Base-by-base conservation (phyloP, 1,140 invertebrate genomes). In the Meloidogyne floridensis region DNA sequence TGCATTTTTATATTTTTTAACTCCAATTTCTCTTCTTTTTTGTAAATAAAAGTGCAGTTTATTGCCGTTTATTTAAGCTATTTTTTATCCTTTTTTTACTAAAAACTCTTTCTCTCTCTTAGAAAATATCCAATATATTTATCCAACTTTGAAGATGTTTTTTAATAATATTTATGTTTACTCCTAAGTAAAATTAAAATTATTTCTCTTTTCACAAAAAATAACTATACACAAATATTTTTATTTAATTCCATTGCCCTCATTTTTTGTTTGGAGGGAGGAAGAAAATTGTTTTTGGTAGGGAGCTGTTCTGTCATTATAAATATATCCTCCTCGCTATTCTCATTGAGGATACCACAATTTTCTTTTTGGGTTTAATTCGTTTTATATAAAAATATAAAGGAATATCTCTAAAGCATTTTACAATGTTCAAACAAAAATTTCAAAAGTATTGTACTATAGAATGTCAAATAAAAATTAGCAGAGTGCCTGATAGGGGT, bases 111-210 rank as follows among this genome's bases (percentile, higher is more conserved):
- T n/a, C 59, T 8, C 5, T n/a, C 59, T 47, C 4, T 47, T 15
- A 6, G 4, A 8, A 47, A 65, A 65, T 65, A 65, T 65, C 15
- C 59, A n/a, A 65, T 65, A 59, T 65, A 13, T 65, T 65, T 7
- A 65, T 65, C 59, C 59, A 65, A 65, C 59, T 65, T 65, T 65
- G 59, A 65, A 59, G 59, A 65, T 65, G 59, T 65, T 65, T 65
- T 65, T 65, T 65, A 15, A 32, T 32, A 32, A 32, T 15, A 3
- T 13, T 15, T 59, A 15, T 15, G 4, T 59, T 13, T 13, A 32
- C 32, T 15, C 0, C 13, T 15, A 13, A 13, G 56, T 15, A 59
- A 59, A 59, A 15, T 13, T 54, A 32, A 32, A 32, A 54, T 54
- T 54, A 3, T 10, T 54, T 54, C 10, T 10, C 53, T 10, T 54